phyloP scores from a whole-genome alignment of 2,797 vertebrate genomes.

The Intellagama lesueurii region DNA sequence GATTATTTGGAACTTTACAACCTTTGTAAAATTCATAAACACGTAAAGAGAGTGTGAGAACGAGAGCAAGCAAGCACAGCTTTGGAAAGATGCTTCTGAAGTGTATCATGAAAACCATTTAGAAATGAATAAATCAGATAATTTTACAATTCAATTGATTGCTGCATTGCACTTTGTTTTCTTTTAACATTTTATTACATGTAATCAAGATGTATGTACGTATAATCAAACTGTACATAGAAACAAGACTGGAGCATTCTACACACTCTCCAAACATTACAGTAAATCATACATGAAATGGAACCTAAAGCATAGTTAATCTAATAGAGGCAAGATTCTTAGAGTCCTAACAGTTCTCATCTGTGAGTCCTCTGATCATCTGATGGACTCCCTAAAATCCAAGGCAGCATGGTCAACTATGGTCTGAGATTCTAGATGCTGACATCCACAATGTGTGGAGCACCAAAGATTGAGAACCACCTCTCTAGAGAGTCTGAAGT shows the following conservation, averaged over 20 bases:
- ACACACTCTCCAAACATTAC: neutral
- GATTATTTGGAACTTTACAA: constrained; percentile 6
- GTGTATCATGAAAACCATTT: neutral
- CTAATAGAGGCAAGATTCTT: neutral
- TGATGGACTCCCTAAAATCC: neutral
- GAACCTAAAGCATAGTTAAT: neutral
- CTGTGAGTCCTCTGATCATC: neutral
- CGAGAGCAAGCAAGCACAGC: neutral
- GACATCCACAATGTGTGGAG: too few relatives aligned
- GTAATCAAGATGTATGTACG: neutral
- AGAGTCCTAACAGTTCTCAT: neutral
- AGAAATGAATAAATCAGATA: neutral
- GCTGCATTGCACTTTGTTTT: neutral
- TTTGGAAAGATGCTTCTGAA: neutral
- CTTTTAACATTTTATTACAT: constrained; percentile 4
- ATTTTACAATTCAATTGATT: neutral
- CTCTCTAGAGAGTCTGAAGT: neutral
- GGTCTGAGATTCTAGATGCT: too few relatives aligned
- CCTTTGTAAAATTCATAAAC: neutral
- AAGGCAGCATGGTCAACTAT: neutral
- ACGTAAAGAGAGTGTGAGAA: too few relatives aligned
- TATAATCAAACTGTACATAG: neutral
- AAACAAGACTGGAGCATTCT: neutral
- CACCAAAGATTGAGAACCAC: too few relatives aligned
- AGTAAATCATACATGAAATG: neutral